Evolutionary conservation across 2,797 vertebrate genomes (phyloP).

Genomic region (Benthosema pterotum): DNA sequence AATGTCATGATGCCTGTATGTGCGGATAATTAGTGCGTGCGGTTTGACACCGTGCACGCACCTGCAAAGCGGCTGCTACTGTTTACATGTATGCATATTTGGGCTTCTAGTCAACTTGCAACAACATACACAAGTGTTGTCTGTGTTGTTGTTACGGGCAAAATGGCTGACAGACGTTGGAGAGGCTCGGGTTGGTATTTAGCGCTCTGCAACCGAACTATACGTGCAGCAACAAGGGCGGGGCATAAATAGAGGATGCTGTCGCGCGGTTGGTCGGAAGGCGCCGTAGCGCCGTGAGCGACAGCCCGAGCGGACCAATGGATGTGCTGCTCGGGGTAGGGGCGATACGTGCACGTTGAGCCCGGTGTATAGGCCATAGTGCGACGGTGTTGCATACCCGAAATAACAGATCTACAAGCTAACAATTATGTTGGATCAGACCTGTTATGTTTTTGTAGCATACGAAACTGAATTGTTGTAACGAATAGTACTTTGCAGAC

Average conservation of each 20-base stretch:
- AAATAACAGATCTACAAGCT: too few species aligned
- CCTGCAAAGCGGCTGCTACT: conserved; percentile 52
- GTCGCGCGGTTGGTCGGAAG: conserved; percentile 59
- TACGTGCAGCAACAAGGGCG: conserved; percentile 67
- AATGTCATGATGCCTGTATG: conserved; percentile 40
- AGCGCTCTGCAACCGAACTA: conserved; percentile 82
- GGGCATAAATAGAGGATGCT: conserved; percentile 35
- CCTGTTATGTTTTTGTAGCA: too few species aligned
- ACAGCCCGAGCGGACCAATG: conserved; percentile 61
- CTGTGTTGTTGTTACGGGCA: conserved; percentile 75
- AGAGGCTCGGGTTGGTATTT: conserved; percentile 80
- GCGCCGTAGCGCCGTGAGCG: conserved; percentile 13
- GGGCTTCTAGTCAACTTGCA: conserved; percentile 68
- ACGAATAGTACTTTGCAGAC: too few species aligned
- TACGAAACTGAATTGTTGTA: too few species aligned
- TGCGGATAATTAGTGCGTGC: conserved; percentile 30
- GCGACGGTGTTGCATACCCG: too few species aligned
- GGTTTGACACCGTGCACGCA: conserved; percentile 43
- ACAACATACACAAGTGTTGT: conserved; percentile 65
- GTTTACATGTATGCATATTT: conserved; percentile 68
- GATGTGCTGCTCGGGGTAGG: conserved; percentile 6
- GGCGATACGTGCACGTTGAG: conserved; percentile 9
- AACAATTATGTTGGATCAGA: too few species aligned
- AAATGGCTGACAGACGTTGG: conserved; percentile 85
- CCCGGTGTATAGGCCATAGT: too few species aligned